phyloP scores from a whole-genome alignment of 2,797 vertebrate genomes.

The Margarornis squamiger region DNA sequence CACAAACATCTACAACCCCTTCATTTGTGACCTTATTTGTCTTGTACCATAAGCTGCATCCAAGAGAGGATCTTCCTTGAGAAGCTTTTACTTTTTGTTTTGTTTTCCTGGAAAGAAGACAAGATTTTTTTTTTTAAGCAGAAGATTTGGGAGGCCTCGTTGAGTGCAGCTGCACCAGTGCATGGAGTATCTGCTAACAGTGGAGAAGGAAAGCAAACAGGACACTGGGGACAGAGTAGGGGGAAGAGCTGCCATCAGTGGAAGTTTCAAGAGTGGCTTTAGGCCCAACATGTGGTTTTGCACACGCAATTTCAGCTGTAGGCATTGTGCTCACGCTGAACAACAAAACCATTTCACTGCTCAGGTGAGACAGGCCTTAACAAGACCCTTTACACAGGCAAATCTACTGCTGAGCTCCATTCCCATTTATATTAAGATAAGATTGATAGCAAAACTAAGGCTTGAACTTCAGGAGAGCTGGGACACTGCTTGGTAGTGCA shows the following conservation, averaged over 20 bases:
- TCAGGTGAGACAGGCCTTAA: background rate
- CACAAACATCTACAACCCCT: background rate
- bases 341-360: background rate
- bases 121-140: background rate
- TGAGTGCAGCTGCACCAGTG: background rate
- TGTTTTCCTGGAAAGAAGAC: background rate
- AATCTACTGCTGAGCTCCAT: background rate
- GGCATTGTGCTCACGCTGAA: background rate
- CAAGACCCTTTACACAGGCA: background rate
- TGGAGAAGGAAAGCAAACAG: accelerated
- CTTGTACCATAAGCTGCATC: background rate
- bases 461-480: background rate
- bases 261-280: background rate
- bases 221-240: background rate
- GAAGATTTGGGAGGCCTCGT: background rate
- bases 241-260: background rate
- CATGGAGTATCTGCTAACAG: background rate
- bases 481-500: background rate
- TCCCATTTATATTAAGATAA: background rate
- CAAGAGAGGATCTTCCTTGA: background rate
- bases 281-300: background rate
- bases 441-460: background rate
- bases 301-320: slow-evolving; percentile 1
- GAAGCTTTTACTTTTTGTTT: background rate
- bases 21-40: background rate